Conservation (phyloP, 2,113 vertebrate species). For the Tinamus guttatus region DNA sequence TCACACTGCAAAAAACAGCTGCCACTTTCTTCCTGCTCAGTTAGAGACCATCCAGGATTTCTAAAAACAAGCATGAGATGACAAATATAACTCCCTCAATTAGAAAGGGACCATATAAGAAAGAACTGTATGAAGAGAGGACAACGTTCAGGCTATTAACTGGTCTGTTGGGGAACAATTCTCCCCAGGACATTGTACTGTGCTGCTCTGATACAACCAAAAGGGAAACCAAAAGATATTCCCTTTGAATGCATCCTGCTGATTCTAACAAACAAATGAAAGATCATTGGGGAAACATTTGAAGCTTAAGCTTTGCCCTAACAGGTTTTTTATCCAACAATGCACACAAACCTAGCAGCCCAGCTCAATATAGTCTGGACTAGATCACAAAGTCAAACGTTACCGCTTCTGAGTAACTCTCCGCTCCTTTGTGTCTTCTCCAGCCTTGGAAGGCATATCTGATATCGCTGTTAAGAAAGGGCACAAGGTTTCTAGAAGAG, state of each 20-base stretch:
- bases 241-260: background rate
- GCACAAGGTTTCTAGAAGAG: accelerated
- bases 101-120: background rate
- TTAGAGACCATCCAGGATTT: background rate
- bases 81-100: background rate
- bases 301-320: background rate
- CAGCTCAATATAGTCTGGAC: background rate
- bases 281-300: background rate
- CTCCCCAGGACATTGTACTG: background rate
- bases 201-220: background rate
- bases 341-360: background rate
- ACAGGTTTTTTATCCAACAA: background rate
- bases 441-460: background rate
- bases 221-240: background rate
- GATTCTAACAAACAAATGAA: background rate
- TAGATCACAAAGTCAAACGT: too few relatives aligned
- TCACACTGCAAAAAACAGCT: background rate
- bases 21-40: background rate
- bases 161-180: background rate
- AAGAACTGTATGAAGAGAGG: background rate
- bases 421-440: accelerated
- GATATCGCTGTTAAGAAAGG: accelerated
- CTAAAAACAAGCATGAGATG: background rate
- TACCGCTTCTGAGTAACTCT: background rate
- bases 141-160: background rate